Conservation (phyloP, 1,140 invertebrate species). For the Meloidogyne exigua region DNA sequence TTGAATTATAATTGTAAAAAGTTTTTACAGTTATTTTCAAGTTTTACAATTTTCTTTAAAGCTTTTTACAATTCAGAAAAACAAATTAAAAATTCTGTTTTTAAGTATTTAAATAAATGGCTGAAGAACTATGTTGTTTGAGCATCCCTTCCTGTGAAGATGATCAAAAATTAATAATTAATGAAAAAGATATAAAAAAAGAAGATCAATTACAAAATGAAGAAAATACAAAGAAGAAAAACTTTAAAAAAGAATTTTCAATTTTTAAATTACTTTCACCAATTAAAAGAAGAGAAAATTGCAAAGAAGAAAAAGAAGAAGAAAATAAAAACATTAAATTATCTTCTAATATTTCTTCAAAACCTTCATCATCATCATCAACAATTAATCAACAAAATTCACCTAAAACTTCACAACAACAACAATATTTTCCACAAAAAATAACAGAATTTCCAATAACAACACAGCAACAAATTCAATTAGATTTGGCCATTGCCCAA, state of each 20-base stretch:
- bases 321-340: background rate
- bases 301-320: background rate
- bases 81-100: too few relatives aligned
- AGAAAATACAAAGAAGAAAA: background rate
- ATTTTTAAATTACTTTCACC: constrained; percentile 5
- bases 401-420: background rate
- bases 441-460: background rate
- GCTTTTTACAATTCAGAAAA: too few relatives aligned
- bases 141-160: background rate
- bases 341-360: too few relatives aligned
- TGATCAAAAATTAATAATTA: background rate
- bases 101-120: background rate
- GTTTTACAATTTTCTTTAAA: too few relatives aligned
- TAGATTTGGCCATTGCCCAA: background rate
- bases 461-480: constrained; percentile 2
- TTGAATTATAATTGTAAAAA: too few relatives aligned
- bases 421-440: background rate
- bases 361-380: background rate
- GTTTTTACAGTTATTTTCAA: too few relatives aligned
- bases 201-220: background rate
- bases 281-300: background rate
- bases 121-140: background rate
- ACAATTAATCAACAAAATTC: background rate
- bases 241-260: background rate
- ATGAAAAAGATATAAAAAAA: background rate